Evolutionary conservation across 2,797 vertebrate genomes (phyloP), one percentile per base, ranked within the genome.

Genomic region (Poecilia wingei): DNA sequence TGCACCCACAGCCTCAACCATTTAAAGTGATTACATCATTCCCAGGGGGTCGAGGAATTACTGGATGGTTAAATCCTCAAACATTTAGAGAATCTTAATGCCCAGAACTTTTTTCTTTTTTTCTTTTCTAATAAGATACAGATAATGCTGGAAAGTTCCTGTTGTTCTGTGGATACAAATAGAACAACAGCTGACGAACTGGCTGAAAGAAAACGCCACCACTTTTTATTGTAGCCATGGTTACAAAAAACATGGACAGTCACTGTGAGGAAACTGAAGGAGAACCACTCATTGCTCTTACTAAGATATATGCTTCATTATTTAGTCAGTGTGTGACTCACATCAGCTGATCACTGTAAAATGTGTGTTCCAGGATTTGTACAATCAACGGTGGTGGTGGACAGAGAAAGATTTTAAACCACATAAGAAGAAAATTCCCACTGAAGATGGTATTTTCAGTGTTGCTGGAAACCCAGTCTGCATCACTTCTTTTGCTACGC

Each of bases 1-100:
- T 71, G 78, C 82, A 86, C 82, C 85, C 88, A 86, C 87, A 70
- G 73, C 9, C 83, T 90, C 86, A 80, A 86, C 84, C 81, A 86
- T 92, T 86, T 81, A 47, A 85, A 25, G 78, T 78, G 83, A 87
- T 92, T 91, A 92, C 89, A 88, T 94, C 90, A 94, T 43, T 74
- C 43, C 77, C 76, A 64, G 39, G 74, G 68, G 79, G 41, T 66
- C 68, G 85, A 86, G 14, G 82, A 90, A 49, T 74, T 84, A 91
- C 47, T 61, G 69, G 76, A 69, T 43, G 18, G 80, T 90, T 88
- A 80, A 89, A 81, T 89, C 81, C 86, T 78, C 41, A 73, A 28
- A 61, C 22, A 31, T 1, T 28, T 41, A 75, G 8, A 10, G 39
- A 9, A 55, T n/a, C n/a, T 18, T 31, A n/a, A 36, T 28, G 9